These are phyloP conservation scores for Fregata magnificens DNA, from an alignment of 2,113 vertebrate genomes.

Conservation along the genomic window DNA sequence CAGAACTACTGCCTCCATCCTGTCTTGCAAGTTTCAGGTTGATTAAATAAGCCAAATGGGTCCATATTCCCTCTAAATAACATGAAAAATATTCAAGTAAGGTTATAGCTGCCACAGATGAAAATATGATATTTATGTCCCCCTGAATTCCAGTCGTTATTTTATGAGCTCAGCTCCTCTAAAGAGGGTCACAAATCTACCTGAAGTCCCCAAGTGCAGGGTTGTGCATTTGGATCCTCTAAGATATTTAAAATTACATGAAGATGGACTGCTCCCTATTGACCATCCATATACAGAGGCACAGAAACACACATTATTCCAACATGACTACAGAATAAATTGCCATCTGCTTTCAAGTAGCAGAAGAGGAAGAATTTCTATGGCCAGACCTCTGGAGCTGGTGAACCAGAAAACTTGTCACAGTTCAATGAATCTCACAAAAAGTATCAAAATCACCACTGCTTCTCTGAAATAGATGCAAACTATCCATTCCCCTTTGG, in stretches of 20 bases:
- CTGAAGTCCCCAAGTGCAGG: neutral
- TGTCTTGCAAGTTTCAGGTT: neutral
- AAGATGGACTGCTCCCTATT: conserved; percentile 20
- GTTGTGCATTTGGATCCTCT: neutral
- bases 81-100: neutral
- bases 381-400: neutral
- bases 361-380: neutral
- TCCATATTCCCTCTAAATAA: neutral
- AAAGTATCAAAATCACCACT: neutral
- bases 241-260: neutral
- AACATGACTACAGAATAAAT: neutral
- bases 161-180: neutral
- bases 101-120: conserved; percentile 10
- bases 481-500: neutral
- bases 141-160: neutral
- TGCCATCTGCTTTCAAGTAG: neutral
- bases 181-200: conserved; percentile 29
- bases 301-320: neutral
- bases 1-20: neutral
- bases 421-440: neutral
- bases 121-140: conserved; percentile 18
- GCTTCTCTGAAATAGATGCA: neutral
- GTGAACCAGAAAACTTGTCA: neutral
- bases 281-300: neutral
- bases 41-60: neutral